Conservation (phyloP, 2,113 vertebrate genomes). For the Lipotes vexillifer region DNA sequence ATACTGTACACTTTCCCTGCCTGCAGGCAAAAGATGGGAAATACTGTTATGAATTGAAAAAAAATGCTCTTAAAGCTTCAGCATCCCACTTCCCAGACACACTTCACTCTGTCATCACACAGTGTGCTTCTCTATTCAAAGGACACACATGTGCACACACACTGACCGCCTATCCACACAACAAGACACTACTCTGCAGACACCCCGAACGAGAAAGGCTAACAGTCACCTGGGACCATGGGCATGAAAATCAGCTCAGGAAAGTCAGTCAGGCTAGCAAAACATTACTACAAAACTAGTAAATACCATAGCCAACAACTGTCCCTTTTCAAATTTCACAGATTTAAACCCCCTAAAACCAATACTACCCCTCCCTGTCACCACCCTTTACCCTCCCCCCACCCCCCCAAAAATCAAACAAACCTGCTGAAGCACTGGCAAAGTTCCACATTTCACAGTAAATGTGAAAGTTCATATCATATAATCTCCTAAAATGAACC, state of each 20-base stretch:
- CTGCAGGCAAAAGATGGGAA: slow-evolving; percentile 89
- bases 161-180: slow-evolving; percentile 73
- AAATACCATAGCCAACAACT: slow-evolving; percentile 83
- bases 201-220: slow-evolving; percentile 71
- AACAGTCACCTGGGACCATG: slow-evolving; percentile 73
- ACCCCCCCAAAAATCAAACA: slow-evolving; percentile 25
- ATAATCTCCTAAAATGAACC: slow-evolving; percentile 85
- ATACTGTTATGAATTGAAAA: slow-evolving; percentile 81
- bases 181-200: slow-evolving; percentile 76
- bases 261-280: slow-evolving; percentile 81
- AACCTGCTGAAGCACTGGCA: slow-evolving; percentile 80
- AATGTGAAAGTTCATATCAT: slow-evolving; percentile 83
- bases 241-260: slow-evolving; percentile 78
- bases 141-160: slow-evolving; percentile 65
- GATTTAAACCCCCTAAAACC: slow-evolving; percentile 64
- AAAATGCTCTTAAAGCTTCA: slow-evolving; percentile 84
- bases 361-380: slow-evolving; percentile 34
- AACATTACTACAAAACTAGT: slow-evolving; percentile 85
- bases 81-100: slow-evolving; percentile 84
- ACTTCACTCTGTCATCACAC: slow-evolving; percentile 69
- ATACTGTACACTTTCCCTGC: slow-evolving; percentile 89
- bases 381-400: background rate
- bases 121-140: slow-evolving; percentile 81
- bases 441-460: slow-evolving; percentile 83
- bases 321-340: slow-evolving; percentile 72